Percentiles rank a stretch among this genome's conserved stretches.
These are phyloP conservation scores for Terebella lapidaria DNA, from an alignment of 2,888 invertebrate genomes.

Conservation along the genomic window DNA sequence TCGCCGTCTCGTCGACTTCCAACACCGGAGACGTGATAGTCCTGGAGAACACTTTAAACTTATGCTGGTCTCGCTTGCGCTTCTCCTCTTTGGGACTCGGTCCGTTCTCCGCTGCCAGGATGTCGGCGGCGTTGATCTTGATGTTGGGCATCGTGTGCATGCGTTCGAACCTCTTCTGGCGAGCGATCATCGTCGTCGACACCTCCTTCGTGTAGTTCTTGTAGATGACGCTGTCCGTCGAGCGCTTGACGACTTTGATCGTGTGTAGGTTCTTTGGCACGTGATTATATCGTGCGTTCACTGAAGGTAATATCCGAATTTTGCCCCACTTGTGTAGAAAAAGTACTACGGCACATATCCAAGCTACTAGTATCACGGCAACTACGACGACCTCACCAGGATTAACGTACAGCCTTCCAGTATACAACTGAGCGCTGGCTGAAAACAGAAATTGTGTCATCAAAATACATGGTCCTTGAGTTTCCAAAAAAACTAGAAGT, in stretches of 20 bases:
- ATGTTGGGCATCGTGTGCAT: constrained; percentile 30
- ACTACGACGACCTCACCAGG: constrained; percentile 23
- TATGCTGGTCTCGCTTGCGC: neutral
- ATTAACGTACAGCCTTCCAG: constrained; percentile 1
- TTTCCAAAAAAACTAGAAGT: no score
- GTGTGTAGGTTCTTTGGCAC: constrained; percentile 46
- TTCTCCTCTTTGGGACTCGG: neutral
- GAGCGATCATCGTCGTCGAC: constrained; percentile 21
- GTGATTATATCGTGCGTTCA: constrained; percentile 43
- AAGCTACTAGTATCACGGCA: constrained; percentile 26
- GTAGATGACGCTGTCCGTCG: constrained; percentile 51
- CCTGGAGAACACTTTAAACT: neutral
- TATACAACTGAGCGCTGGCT: neutral
- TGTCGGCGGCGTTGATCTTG: constrained; percentile 13
- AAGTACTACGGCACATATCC: constrained; percentile 42
- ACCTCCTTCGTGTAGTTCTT: constrained; percentile 35
- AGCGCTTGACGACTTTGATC: constrained; percentile 43
- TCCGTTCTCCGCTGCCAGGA: neutral
- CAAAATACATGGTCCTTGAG: neutral
- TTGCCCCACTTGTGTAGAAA: constrained; percentile 49
- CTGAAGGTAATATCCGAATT: constrained; percentile 45
- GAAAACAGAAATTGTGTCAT: neutral
- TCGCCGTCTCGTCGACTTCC: neutral
- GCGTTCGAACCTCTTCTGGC: constrained; percentile 23
- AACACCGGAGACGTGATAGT: neutral